A percentile compares a stretch with the other conserved stretches of the same genome.
These are phyloP conservation scores for Amphimallon solstitiale DNA, from an alignment of 2,888 invertebrate species.

Conservation along the genomic window DNA sequence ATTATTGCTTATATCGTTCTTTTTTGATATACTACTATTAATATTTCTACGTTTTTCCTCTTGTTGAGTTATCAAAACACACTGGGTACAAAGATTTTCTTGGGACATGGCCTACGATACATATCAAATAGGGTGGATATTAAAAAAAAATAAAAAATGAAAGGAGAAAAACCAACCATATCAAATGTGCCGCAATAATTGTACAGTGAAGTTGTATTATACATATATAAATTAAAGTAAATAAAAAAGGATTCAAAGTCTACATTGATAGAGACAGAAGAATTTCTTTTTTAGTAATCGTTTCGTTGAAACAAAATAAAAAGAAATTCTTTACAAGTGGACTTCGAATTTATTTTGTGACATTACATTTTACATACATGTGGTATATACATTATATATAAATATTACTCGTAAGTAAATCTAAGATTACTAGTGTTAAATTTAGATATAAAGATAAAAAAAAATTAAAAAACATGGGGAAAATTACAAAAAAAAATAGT, in stretches of 20 bases:
- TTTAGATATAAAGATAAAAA: constrained; percentile 31
- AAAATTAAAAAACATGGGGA: constrained; percentile 13
- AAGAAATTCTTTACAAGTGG: constrained; percentile 16
- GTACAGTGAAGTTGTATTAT: constrained; percentile 18
- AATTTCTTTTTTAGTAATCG: not conserved
- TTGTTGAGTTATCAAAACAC: too few species aligned
- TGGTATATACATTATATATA: constrained; percentile 7
- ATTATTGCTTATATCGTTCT: not conserved
- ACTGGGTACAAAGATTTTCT: constrained; percentile 43
- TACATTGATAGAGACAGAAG: constrained; percentile 41
- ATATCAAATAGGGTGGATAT: constrained; percentile 57
- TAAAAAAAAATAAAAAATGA: not conserved
- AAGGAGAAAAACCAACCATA: constrained; percentile 49
- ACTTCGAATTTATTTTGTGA: constrained; percentile 26
- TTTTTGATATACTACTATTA: not conserved
- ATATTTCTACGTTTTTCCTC: not conserved
- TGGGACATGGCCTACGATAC: constrained; percentile 57
- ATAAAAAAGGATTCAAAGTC: constrained; percentile 27
- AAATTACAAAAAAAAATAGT: constrained; percentile 17
- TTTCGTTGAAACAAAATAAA: not conserved
- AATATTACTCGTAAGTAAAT: constrained; percentile 36
- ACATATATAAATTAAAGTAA: not conserved
- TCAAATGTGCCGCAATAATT: constrained; percentile 60
- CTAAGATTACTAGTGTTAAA: constrained; percentile 47
- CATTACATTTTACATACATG: constrained; percentile 28